Evolutionary conservation across 2,113 vertebrate genomes (phyloP).

Genomic region (Thomomys bottae): DNA sequence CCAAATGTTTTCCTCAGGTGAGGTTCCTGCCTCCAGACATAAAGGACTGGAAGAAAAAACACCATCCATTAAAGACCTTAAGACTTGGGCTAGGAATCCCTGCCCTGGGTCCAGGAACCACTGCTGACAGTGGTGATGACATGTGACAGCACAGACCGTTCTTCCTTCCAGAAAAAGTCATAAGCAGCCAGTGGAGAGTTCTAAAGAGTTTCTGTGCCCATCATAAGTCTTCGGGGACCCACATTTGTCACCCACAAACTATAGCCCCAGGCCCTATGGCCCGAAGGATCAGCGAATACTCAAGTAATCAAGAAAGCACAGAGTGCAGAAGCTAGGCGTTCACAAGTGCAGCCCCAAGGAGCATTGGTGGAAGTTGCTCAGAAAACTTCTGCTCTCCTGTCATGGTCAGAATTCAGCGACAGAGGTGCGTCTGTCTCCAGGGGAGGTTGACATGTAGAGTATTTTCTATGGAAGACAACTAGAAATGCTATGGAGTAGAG

Average conservation of each 20-base stretch:
- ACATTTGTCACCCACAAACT: background rate
- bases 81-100: background rate
- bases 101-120: background rate
- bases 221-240: background rate
- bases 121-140: background rate
- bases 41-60: background rate
- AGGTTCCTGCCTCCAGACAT: background rate
- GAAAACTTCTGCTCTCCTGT: background rate
- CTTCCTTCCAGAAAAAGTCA: background rate
- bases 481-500: background rate
- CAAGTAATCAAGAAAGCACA: background rate
- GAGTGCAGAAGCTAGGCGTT: background rate
- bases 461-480: background rate
- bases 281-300: background rate
- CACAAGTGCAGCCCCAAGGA: background rate
- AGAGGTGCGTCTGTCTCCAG: background rate
- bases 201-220: background rate
- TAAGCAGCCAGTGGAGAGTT: background rate
- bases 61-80: background rate
- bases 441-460: background rate
- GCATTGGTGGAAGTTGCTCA: background rate
- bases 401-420: background rate
- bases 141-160: background rate
- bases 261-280: background rate
- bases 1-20: background rate